Conservation (phyloP, 2,888 invertebrate genomes). For the Altica lythri region DNA sequence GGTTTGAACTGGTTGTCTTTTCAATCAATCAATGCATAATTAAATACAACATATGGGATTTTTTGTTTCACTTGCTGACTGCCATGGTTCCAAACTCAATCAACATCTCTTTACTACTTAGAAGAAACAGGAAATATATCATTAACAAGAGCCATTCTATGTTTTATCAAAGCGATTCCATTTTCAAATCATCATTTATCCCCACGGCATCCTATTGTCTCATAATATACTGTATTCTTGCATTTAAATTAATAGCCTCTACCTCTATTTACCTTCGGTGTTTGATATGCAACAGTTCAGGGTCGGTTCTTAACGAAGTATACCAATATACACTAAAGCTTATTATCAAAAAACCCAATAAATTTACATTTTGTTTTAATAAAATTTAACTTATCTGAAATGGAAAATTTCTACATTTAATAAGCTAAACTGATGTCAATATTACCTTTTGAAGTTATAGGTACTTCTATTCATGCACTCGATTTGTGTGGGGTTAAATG, state of each 20-base stretch:
- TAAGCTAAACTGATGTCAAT: too few relatives aligned
- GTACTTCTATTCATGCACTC: too few relatives aligned
- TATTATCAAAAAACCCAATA: too few relatives aligned
- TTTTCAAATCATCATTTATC: slow-evolving; percentile 26
- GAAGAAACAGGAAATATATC: slow-evolving; percentile 26
- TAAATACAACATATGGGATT: slow-evolving; percentile 10
- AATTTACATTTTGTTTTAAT: too few relatives aligned
- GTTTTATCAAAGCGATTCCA: slow-evolving; percentile 28
- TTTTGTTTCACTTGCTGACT: slow-evolving; percentile 4
- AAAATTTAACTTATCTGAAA: too few relatives aligned
- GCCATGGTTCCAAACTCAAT: slow-evolving; percentile 8
- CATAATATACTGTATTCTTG: slow-evolving; percentile 29
- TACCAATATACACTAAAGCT: too few relatives aligned
- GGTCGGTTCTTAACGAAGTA: too few relatives aligned
- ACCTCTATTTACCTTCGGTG: neutral
- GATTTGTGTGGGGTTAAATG: too few relatives aligned
- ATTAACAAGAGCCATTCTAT: slow-evolving; percentile 15
- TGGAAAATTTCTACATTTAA: too few relatives aligned
- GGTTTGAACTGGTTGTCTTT: neutral
- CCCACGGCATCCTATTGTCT: slow-evolving; percentile 24
- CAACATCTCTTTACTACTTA: slow-evolving; percentile 15
- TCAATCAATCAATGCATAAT: slow-evolving; percentile 19
- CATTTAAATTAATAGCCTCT: slow-evolving; percentile 28
- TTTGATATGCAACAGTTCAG: neutral
- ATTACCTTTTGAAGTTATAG: too few relatives aligned